Evolutionary conservation across 1,140 invertebrate genomes (phyloP).

Genomic region (Euura saliciscinereae): DNA sequence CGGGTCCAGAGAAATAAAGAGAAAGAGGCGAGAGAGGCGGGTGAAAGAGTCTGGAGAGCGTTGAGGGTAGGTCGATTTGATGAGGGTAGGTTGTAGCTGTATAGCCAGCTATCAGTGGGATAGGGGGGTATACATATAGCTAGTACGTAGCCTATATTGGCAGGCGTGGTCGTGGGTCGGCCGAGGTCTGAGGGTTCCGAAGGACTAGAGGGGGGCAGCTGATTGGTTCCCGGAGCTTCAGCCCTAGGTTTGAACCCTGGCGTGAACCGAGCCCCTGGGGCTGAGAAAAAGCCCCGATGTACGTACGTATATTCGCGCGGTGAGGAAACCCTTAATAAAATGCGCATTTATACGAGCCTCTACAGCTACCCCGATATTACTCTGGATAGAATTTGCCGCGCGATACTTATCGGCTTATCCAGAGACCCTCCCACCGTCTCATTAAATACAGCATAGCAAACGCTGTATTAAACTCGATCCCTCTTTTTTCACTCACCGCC

Average conservation of each 20-base stretch:
- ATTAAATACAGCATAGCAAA: slow-evolving; percentile 26
- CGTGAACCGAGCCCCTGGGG: slow-evolving; percentile 19
- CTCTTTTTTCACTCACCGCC: no score
- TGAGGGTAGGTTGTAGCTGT: slow-evolving; percentile 30
- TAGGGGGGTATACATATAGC: neutral
- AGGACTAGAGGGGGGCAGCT: slow-evolving; percentile 36
- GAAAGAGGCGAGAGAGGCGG: slow-evolving; percentile 26
- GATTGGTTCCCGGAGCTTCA: slow-evolving; percentile 50
- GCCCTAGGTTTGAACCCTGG: slow-evolving; percentile 16
- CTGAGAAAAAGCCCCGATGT: slow-evolving; percentile 10
- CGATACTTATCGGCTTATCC: slow-evolving; percentile 21
- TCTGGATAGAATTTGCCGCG: slow-evolving; percentile 34
- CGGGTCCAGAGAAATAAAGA: slow-evolving; percentile 31
- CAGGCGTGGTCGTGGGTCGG: slow-evolving; percentile 55
- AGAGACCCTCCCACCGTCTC: neutral
- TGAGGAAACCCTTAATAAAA: slow-evolving; percentile 46
- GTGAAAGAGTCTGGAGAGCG: slow-evolving; percentile 27
- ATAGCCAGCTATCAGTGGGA: neutral
- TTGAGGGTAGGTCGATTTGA: slow-evolving; percentile 46
- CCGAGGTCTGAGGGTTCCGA: slow-evolving; percentile 42
- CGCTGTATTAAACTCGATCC: neutral
- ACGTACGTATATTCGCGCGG: slow-evolving; percentile 26
- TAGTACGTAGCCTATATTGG: slow-evolving; percentile 50
- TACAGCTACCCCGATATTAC: slow-evolving; percentile 27
- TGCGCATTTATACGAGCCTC: slow-evolving; percentile 50